A percentile compares a stretch with the other conserved stretches of the same genome.
These are phyloP conservation scores for Zophobas morio DNA, from an alignment of 1,140 invertebrate species.

Conservation along the genomic window DNA sequence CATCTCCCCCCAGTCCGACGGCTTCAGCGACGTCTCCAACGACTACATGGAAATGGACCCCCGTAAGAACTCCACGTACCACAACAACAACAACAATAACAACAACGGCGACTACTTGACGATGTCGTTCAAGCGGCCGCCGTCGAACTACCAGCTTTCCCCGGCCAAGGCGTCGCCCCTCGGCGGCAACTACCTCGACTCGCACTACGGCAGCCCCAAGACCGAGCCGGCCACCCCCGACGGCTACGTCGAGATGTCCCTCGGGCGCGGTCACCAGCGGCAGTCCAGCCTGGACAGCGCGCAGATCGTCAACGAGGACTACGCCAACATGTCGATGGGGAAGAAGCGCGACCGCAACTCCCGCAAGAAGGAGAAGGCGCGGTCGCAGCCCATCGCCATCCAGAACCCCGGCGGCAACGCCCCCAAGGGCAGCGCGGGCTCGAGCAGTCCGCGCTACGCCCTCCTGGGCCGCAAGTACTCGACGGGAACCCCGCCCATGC, in stretches of 20 bases:
- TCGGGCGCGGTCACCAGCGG: conserved; percentile 57
- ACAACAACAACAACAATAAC: conserved; percentile 53
- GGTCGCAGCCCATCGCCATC: conserved; percentile 75
- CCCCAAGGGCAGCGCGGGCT: background rate
- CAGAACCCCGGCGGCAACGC: conserved; percentile 61
- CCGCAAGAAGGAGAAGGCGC: conserved; percentile 68
- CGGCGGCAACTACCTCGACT: background rate
- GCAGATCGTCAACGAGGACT: conserved; percentile 61
- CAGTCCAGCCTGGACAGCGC: conserved; percentile 61
- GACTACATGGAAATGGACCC: conserved; percentile 68
- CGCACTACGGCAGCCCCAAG: background rate
- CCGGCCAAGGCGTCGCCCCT: conserved; percentile 48
- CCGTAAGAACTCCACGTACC: conserved; percentile 47
- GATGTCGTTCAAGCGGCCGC: conserved; percentile 64
- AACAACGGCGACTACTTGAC: conserved; percentile 52
- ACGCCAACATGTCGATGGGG: conserved; percentile 65
- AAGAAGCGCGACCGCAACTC: conserved; percentile 50
- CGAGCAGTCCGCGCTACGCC: conserved; percentile 14
- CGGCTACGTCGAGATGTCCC: conserved; percentile 77
- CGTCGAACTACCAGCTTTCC: conserved; percentile 54
- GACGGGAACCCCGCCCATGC: conserved; percentile 62
- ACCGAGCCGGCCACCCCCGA: conserved; percentile 62
- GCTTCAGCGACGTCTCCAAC: conserved; percentile 52
- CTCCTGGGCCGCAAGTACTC: conserved; percentile 46
- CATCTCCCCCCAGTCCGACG: conserved; percentile 23